Conservation (phyloP, 2,797 vertebrate species). For the Rhincodon typus region DNA sequence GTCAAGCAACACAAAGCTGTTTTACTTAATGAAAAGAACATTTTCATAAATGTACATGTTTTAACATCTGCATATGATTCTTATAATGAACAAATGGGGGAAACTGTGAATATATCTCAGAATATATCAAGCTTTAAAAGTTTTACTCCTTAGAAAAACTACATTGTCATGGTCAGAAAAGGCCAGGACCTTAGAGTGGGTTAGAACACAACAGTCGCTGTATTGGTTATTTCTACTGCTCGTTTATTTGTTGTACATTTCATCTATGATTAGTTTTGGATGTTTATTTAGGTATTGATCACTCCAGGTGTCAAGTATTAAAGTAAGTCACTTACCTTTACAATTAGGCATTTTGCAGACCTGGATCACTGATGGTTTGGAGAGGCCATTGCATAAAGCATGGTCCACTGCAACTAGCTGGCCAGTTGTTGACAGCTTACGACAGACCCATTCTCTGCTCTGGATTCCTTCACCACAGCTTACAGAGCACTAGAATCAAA, state of each 20-base stretch:
- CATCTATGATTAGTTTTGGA: background rate
- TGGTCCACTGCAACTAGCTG: constrained; percentile 57
- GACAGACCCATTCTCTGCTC: constrained; percentile 67
- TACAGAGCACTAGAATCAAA: constrained; percentile 70
- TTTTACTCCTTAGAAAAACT: background rate
- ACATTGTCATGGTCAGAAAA: too few species aligned
- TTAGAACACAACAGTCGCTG: constrained; percentile 38
- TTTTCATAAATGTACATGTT: constrained; percentile 31
- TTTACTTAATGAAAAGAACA: constrained; percentile 37
- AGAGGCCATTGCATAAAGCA: constrained; percentile 56
- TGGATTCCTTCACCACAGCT: constrained; percentile 78
- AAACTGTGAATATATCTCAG: background rate
- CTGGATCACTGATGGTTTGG: constrained; percentile 60
- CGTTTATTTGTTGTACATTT: background rate
- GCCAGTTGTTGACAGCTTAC: constrained; percentile 61
- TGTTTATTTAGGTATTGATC: background rate
- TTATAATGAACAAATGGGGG: constrained; percentile 29
- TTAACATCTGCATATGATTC: constrained; percentile 35
- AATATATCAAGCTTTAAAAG: background rate
- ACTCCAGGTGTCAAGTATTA: background rate
- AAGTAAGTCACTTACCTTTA: constrained; percentile 62
- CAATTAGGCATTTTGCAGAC: constrained; percentile 73
- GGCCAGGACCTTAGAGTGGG: background rate
- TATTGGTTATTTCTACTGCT: constrained; percentile 1
- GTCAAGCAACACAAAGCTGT: constrained; percentile 42